Evolutionary conservation across 2,797 vertebrate genomes (phyloP), one percentile per base, ranked within the genome.

Genomic region (Protonibea diacanthus): DNA sequence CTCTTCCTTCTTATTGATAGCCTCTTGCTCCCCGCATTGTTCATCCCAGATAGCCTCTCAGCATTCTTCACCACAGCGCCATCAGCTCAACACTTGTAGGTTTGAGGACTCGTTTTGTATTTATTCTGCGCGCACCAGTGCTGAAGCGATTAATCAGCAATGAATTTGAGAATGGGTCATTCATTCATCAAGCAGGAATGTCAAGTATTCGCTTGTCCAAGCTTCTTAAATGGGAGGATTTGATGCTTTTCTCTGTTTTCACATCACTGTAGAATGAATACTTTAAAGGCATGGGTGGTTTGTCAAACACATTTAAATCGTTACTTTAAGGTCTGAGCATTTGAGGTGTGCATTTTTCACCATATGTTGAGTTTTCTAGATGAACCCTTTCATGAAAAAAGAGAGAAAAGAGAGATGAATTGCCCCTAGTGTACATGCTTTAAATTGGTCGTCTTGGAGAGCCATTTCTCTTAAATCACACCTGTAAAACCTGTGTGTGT

Each of bases 81-180:
- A 11, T 10, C 5, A 3, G 10, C 38, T 45, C 66, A 60, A 13
- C n/a, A 62, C 18, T 6, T 25, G n/a, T 11, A 25, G 13, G 8
- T 63, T 15, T 66, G 25, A 52, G 58, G 44, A n/a, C 53, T 68
- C 47, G 0, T 49, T 13, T 47, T 45, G n/a, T 18, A 40, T 55
- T 33, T 25, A 13, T 45, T 59, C 21, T 65, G 4, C 38, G 8
- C 44, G 56, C 27, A 44, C 71, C 42, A 29, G 4, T n/a, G 40
- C 3, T 2, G 27, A 15, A 29, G 48, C 38, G 17, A 69, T 60
- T 12, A 15, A 56, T 74, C 40, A 21, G 5, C 21, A 48, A 25
- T 55, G 5, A 42, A 47, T 66, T 56, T 27, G 5, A 83, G 27
- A 17, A n/a, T n/a, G 44, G 27, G 77, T 73, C 20, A 44, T 15